Evolutionary conservation across 2,113 vertebrate genomes (phyloP), one percentile per base, ranked within the genome.

Genomic region (Puntigrus tetrazona): DNA sequence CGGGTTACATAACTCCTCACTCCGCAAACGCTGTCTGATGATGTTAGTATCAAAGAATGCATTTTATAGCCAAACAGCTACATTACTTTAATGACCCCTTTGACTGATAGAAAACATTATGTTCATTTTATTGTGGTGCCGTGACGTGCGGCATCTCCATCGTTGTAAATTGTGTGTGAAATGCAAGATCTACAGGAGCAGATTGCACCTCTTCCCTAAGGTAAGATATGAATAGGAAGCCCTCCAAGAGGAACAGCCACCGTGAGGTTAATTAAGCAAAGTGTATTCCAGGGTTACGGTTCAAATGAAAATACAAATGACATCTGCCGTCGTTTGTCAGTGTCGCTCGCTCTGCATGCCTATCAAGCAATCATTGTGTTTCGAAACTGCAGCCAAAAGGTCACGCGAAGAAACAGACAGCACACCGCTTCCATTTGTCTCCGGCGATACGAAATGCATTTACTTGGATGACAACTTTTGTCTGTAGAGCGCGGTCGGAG

Each of bases 181-280:
- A 29, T 76, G 76, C 77, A 72, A 73, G 84, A 61, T 74, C 77
- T 83, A 70, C 50, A 85, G 86, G 69, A 69, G 72, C 74, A 59
- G 81, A 82, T 82, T 74, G 55, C 61, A 45, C 73, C 47, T 69
- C 84, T 80, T 65, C 84, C 65, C 77, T 65, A 22, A 74, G 69
- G 86, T 67, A 63, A 45, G 63, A 63, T 78, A 70, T 70, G 84
- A 81, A 55, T 78, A 77, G 72, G 84, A 86, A 81, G 13, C 38
- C n/a, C 81, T 59, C 59, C 77, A 78, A 52, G 76, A 78, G 81
- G 38, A 80, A 78, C 76, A 76, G 72, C 63, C 79, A 87, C 79
- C 34, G 73, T 59, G 88, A 91, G 91, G 89, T 92, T 93, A 92
- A 94, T 94, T 93, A 93, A 89, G 87, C 83, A 73, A 86, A 92